Percentiles rank a stretch among this genome's conserved stretches.
phyloP scores from a whole-genome alignment of 2,888 invertebrate species.

The Alloplasta piceator region DNA sequence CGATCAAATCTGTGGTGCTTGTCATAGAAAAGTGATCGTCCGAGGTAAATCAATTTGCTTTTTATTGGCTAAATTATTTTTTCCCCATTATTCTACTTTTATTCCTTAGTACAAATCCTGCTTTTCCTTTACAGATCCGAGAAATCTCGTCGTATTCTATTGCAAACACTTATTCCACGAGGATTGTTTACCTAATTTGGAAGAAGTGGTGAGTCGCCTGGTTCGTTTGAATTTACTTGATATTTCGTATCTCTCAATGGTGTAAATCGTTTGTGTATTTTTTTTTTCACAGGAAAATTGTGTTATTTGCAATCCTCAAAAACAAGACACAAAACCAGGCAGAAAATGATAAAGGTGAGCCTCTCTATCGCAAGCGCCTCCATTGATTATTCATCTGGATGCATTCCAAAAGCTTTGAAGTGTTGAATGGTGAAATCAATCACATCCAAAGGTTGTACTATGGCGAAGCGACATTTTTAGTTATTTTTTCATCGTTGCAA shows the following conservation, averaged over 20 bases:
- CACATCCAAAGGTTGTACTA: slow-evolving; percentile 77
- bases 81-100: slow-evolving; percentile 11
- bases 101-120: slow-evolving; percentile 12
- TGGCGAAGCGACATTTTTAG: neutral
- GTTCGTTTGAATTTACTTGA: slow-evolving; percentile 29
- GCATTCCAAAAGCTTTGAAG: slow-evolving; percentile 72
- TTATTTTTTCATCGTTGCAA: too few species aligned
- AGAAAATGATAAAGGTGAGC: slow-evolving; percentile 74
- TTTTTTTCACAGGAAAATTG: slow-evolving; percentile 84
- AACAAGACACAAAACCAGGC: slow-evolving; percentile 69
- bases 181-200: slow-evolving; percentile 88
- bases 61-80: slow-evolving; percentile 30
- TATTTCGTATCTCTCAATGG: slow-evolving; percentile 33
- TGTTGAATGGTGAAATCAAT: slow-evolving; percentile 76
- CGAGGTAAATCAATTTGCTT: slow-evolving; percentile 84
- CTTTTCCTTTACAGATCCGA: slow-evolving; percentile 85
- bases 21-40: slow-evolving; percentile 90
- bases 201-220: slow-evolving; percentile 75
- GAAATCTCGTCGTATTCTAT: slow-evolving; percentile 91
- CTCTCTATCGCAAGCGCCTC: neutral
- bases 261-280: slow-evolving; percentile 49
- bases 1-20: slow-evolving; percentile 91
- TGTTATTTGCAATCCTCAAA: slow-evolving; percentile 84
- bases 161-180: slow-evolving; percentile 96
- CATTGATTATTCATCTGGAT: slow-evolving; percentile 50